phyloP scores from a whole-genome alignment of 1,140 invertebrate genomes.

The Nasonia vitripennis region DNA sequence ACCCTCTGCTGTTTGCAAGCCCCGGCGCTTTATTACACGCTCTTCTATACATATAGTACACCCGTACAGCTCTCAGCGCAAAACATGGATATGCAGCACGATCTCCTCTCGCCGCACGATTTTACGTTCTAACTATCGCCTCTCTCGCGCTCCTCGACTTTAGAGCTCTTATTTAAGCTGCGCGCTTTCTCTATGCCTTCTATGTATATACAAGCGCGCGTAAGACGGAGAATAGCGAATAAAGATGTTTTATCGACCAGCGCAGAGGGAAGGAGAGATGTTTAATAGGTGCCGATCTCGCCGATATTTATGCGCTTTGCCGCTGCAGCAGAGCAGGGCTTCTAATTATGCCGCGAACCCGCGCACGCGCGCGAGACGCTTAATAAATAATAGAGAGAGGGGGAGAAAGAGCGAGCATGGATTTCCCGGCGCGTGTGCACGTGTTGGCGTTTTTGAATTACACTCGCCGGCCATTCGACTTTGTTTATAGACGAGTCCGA shows the following conservation, averaged over 20 bases:
- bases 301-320: slow-evolving; percentile 12
- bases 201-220: background rate
- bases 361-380: background rate
- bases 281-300: slow-evolving; percentile 30
- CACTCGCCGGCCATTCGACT: background rate
- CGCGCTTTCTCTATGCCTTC: background rate
- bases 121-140: slow-evolving; percentile 11
- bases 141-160: background rate
- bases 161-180: background rate
- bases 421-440: background rate
- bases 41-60: too few species aligned
- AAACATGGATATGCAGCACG: background rate
- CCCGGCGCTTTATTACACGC: too few species aligned
- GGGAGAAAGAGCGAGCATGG: too few species aligned
- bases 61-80: background rate
- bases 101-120: background rate
- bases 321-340: background rate
- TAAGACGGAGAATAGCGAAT: slow-evolving; percentile 21
- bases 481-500: background rate
- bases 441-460: background rate
- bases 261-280: background rate
- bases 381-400: background rate
- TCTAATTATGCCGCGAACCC: slow-evolving; percentile 37
- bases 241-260: slow-evolving; percentile 32
- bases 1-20: too few species aligned